Evolutionary conservation across 2,113 vertebrate species (phyloP), one percentile per base, ranked within the genome.

Genomic region (Delphinus delphis): DNA sequence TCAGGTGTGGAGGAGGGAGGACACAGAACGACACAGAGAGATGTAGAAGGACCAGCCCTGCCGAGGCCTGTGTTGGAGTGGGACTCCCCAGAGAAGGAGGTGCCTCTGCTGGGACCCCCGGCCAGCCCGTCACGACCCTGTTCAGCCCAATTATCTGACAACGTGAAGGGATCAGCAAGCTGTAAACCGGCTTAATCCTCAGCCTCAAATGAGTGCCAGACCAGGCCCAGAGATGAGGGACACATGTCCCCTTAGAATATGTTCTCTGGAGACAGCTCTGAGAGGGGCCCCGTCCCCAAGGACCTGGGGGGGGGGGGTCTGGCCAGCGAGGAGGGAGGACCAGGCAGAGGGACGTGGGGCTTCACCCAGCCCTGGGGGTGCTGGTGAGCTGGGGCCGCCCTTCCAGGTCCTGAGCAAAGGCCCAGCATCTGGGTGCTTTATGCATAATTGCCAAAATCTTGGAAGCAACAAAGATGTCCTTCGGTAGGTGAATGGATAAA

Each of bases 211-310:
- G 25, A n/a, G 31, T 2, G 0, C 25, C 20, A 8, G 1, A 8
- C 31, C 18, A 7, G 0, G 17, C 58, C 50, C 2, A 1, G 6
- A 58, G 31, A 23, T 23, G n/a, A 26, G 25, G 77, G 53, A 38
- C 4, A 0, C 4, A 0, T 15, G 21, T 81, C 53, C 5, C 11
- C 12, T 58, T 36, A 5, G 21, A 3, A 65, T 38, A 23, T 18
- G 33, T 14, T 33, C 38, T 58, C 74, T 81, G 44, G 47, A 58
- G 17, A 15, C 0, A 6, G 41, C 44, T 67, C 38, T 63, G 71
- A 81, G n/a, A 20, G 2, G 26, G 44, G 36, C 14, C 31, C 18
- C 31, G 11, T 17, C 50, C 44, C 62, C 12, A 6, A 20, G 6
- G 18, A 36, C 12, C 18, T 87, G 44, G 36, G 47, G 4, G 11